Evolutionary conservation across 2,797 vertebrate species (phyloP), one percentile per base, ranked within the genome.

Genomic region (Rhinatrema bivittatum): DNA sequence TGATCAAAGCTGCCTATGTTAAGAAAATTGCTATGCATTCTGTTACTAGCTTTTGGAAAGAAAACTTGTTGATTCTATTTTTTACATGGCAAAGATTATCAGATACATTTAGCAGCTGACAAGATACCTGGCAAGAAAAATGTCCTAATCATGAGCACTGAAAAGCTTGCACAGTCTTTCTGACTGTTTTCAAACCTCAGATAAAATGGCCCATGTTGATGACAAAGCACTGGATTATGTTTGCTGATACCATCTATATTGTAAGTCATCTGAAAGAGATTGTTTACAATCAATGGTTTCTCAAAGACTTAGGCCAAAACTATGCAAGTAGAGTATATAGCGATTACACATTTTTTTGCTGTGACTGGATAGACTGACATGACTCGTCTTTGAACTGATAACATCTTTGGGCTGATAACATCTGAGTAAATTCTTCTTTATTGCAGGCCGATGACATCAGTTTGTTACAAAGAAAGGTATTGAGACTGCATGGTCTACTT

Each of bases 341-440:
- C 34, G 5, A 3, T 1, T 14, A 38, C 9, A 10, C 17, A 39
- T 40, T 9, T 4, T 21, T 43, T 58, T 20, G 17, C 9, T 13
- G 3, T 9, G 51, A 40, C 36, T 26, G 4, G 45, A 29, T 18
- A 45, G 12, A 17, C 37, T 29, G 49, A 2, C 12, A 10, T 1
- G 2, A 3, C n/a, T 1, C 0, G 1, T 30, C 2, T 35, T 32
- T 36, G 23, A 34, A 11, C 25, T 44, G 2, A 5, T 14, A 20
- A 42, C 12, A 4, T 39, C 29, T 40, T 32, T 36, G 23, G 34
- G 11, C 25, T 44, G 2, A 5, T 14, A 20, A 42, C 12, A 4
- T 39, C 29, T 40, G 32, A 29, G 2, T 13, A 15, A 37, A 16
- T 48, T 52, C 34, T 21, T 28, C 21, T 50, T 30, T 41, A 7